phyloP scores from a whole-genome alignment of 1,140 invertebrate species.

The Caenorhabditis latens region DNA sequence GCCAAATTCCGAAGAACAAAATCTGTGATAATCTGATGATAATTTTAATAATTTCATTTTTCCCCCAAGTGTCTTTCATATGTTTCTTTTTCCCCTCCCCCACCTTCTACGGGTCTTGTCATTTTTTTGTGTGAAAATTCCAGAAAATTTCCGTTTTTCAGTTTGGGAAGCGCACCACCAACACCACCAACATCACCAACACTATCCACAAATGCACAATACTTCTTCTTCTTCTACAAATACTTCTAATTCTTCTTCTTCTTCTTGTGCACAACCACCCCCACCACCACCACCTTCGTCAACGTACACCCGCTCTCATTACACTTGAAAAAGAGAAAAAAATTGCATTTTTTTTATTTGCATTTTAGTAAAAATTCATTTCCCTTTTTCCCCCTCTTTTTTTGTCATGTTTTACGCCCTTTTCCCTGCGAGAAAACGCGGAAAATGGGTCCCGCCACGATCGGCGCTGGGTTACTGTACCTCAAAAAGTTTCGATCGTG shows the following conservation, averaged over 20 bases:
- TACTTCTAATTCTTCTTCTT: conserved; percentile 2
- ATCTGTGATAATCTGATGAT: background rate
- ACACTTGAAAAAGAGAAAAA: background rate
- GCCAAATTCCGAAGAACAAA: background rate
- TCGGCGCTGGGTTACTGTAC: background rate
- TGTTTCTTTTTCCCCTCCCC: background rate
- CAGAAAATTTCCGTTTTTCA: conserved; percentile 1
- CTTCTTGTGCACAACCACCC: background rate
- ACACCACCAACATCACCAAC: conserved; percentile 10
- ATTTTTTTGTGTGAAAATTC: background rate
- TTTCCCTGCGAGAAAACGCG: too few relatives aligned
- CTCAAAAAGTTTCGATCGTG: too few relatives aligned
- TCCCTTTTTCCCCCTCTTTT: too few relatives aligned
- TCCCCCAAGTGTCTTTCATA: background rate
- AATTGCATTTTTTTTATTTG: background rate
- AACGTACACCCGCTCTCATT: conserved; percentile 48
- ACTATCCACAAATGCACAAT: conserved; percentile 19
- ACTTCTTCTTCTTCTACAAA: background rate
- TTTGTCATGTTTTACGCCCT: too few relatives aligned
- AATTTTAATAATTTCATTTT: background rate
- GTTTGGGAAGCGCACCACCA: conserved; percentile 51
- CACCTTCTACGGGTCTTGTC: background rate
- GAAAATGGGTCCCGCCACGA: background rate
- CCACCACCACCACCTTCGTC: conserved; percentile 42
- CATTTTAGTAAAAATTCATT: too few relatives aligned